These are phyloP conservation scores for Biston betularia DNA, from an alignment of 2,888 invertebrate genomes.

Conservation along the genomic window DNA sequence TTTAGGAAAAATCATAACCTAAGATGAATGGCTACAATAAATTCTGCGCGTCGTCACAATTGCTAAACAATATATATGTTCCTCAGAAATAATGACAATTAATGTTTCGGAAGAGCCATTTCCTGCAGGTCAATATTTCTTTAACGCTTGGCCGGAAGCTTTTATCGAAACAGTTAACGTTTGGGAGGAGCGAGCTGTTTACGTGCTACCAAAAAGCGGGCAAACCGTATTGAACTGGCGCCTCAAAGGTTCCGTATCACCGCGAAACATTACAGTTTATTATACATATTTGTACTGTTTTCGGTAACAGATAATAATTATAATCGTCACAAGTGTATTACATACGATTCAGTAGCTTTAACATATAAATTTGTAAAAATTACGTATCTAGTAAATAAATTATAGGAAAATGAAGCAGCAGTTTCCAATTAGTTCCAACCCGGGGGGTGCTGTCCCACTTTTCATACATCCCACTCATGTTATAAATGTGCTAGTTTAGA, in stretches of 20 bases:
- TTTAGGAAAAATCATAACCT: neutral
- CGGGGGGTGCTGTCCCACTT: no score
- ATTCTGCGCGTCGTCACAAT: slow-evolving; percentile 27
- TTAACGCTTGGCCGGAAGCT: slow-evolving; percentile 33
- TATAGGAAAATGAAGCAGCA: no score
- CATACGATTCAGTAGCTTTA: no score
- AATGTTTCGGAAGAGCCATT: slow-evolving; percentile 30
- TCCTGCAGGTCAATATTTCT: slow-evolving; percentile 34
- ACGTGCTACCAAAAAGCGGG: slow-evolving; percentile 1
- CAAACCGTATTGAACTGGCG: neutral
- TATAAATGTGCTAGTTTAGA: no score
- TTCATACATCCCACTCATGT: no score
- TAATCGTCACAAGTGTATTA: no score
- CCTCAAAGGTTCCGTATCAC: neutral
- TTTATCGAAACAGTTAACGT: slow-evolving; percentile 25
- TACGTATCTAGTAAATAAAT: no score
- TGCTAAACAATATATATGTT: slow-evolving; percentile 30
- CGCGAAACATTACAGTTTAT: no score
- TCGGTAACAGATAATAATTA: no score
- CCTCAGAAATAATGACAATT: slow-evolving; percentile 34
- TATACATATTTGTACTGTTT: no score
- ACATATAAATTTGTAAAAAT: no score
- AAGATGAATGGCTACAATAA: slow-evolving; percentile 22
- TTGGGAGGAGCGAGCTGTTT: slow-evolving; percentile 13
- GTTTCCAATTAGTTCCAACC: no score